Evolutionary conservation across 2,797 vertebrate species (phyloP).

Genomic region (Linurgus olivaceus): DNA sequence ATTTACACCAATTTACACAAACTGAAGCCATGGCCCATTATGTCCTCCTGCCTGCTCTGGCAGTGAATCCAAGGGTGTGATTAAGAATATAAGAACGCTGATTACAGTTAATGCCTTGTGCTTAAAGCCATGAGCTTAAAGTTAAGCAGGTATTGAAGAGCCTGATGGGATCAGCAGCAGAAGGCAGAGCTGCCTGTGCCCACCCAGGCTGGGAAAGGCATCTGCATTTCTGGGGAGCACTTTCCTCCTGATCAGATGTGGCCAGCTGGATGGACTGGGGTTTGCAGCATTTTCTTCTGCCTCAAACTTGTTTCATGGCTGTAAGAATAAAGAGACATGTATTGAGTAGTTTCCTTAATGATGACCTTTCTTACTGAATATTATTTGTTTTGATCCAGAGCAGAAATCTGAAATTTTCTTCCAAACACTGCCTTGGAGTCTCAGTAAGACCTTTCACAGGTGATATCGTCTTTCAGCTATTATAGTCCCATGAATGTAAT

Average conservation of each 20-base stretch:
- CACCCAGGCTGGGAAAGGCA: neutral
- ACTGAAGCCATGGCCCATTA: neutral
- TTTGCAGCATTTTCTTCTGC: neutral
- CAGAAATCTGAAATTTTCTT: neutral
- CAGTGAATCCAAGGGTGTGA: neutral
- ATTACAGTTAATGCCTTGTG: conserved; percentile 10
- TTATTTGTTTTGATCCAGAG: neutral
- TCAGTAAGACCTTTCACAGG: neutral
- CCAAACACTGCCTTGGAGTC: neutral
- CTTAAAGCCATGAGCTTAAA: neutral
- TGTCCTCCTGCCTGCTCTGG: neutral
- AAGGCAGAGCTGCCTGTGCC: neutral
- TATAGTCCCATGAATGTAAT: neutral
- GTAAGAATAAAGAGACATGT: neutral
- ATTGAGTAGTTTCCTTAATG: neutral
- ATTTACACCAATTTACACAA: neutral
- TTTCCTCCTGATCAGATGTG: neutral
- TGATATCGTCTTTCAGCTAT: neutral
- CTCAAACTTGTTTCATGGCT: neutral
- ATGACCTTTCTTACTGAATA: neutral
- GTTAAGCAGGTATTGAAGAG: neutral
- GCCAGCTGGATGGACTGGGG: neutral
- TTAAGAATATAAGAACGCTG: neutral
- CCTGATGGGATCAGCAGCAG: neutral
- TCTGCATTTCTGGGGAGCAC: neutral